Base-by-base conservation (phyloP, 2,113 vertebrate species). In the Brachyistius frenatus region DNA sequence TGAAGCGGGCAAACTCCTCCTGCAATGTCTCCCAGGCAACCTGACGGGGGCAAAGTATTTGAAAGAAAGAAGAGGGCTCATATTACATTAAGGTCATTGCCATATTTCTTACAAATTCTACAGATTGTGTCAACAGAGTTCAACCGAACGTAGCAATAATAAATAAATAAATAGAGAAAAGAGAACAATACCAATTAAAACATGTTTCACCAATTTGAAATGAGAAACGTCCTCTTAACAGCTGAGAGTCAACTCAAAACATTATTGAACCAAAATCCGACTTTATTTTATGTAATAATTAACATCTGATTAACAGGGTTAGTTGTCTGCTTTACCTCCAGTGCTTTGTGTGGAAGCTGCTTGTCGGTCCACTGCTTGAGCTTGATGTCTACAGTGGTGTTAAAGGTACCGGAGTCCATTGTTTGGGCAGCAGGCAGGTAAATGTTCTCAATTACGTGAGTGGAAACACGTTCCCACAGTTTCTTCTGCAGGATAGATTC, bases 301-400 rank as follows among this genome's bases (percentile, higher is more conserved):
- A 60, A 15, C 30, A 16, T 13, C 11, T 37, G 4, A 47, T 16
- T 7, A 36, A 31, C 15, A 46, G n/a, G 31, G 49, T 2, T 14
- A 32, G 36, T 1, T 61, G 36, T 37, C 5, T 32, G 6, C 14
- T 14, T 88, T 84, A 99, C 98, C 97, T 99, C 97, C 57, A 99
- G 95, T 13, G 98, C 97, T 94, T 99, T 99, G 93, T 97, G 96
- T 56, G 98, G 98, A 79, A 99, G 95, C 65, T 99, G 98, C 83
- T 99, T 99, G 93, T 99, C 98, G 1, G 98, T 98, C 98, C 98
- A 99, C 90, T 99, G 98, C 89, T 99, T 99, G 60, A 99, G 95
- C 88, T 97, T 99, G 90, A 99, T 99, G 88, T 99, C 98, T 44
- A 99, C 96, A 1, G 97, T 99, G 66, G 98, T 99, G 92, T 99